Evolutionary conservation across 1,140 invertebrate genomes (phyloP).

Genomic region (Neodiprion lecontei): DNA sequence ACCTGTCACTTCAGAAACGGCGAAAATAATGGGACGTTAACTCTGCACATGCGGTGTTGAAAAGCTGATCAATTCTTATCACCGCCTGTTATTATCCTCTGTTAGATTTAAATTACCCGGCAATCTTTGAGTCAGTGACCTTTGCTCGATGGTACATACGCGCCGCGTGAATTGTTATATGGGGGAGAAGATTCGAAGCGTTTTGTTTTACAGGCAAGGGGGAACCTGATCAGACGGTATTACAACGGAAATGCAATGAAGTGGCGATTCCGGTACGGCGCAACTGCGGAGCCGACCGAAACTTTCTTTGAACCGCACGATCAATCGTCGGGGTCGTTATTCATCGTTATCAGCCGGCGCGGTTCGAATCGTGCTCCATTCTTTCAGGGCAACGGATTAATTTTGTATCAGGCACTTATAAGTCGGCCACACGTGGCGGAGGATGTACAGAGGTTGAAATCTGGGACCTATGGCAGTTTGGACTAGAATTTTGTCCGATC

Average conservation of each 20-base stretch:
- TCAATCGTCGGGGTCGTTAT: not conserved
- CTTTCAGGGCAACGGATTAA: no score
- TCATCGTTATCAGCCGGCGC: no score
- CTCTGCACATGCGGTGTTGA: no score
- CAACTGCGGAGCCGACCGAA: not conserved
- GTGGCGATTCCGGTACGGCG: not conserved
- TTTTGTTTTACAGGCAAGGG: not conserved
- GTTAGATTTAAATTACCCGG: not conserved
- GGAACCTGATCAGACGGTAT: not conserved
- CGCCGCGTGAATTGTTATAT: not conserved
- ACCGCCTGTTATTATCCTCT: not conserved
- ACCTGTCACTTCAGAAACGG: no score
- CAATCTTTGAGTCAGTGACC: slow-evolving; percentile 2
- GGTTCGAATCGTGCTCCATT: no score
- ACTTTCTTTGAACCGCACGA: not conserved
- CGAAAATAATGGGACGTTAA: no score
- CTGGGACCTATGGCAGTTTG: no score
- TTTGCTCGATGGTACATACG: not conserved
- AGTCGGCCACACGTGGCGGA: no score
- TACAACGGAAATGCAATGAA: not conserved
- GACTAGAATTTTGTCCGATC: no score
- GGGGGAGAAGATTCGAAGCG: slow-evolving; percentile 3
- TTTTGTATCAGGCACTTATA: no score
- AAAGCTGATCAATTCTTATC: no score
- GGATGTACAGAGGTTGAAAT: no score